Conservation (phyloP, 2,113 vertebrate genomes). For the Tenrec ecaudatus region DNA sequence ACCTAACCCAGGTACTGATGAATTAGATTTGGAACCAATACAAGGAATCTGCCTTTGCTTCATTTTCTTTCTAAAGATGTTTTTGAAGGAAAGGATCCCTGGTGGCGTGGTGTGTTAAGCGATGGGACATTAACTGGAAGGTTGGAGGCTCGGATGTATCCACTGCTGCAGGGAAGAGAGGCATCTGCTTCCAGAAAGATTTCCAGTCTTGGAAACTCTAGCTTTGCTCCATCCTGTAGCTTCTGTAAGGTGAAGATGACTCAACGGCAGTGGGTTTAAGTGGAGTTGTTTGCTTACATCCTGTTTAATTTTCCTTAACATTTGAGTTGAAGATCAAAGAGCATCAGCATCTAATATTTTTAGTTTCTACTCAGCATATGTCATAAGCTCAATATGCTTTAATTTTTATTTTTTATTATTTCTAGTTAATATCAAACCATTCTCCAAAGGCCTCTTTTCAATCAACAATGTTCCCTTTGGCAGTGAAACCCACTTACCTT, state of each 20-base stretch:
- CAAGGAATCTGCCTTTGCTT: constrained; percentile 5
- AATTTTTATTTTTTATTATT: constrained; percentile 81
- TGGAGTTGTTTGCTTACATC: too few relatives aligned
- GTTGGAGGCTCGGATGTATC: too few relatives aligned
- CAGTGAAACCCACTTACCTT: constrained; percentile 88
- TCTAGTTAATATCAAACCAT: constrained; percentile 75
- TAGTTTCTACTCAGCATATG: constrained; percentile 67
- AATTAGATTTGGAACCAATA: constrained; percentile 8
- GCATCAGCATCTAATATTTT: constrained; percentile 18
- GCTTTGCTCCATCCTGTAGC: too few relatives aligned
- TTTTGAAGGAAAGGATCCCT: neutral
- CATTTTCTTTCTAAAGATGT: neutral
- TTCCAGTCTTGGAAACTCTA: too few relatives aligned
- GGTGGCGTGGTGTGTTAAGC: too few relatives aligned
- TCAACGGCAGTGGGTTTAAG: too few relatives aligned
- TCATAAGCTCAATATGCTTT: constrained; percentile 76
- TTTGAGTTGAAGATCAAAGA: constrained; percentile 28
- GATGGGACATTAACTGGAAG: too few relatives aligned
- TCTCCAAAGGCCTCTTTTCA: constrained; percentile 83
- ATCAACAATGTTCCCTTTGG: constrained; percentile 88
- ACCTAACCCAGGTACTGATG: neutral
- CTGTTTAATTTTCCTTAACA: too few relatives aligned
- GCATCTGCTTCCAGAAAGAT: too few relatives aligned
- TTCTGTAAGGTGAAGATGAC: too few relatives aligned
- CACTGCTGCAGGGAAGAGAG: too few relatives aligned